Evolutionary conservation across 2,888 invertebrate genomes (phyloP), one percentile per base, ranked within the genome.

Genomic region (Zele albiditarsus): DNA sequence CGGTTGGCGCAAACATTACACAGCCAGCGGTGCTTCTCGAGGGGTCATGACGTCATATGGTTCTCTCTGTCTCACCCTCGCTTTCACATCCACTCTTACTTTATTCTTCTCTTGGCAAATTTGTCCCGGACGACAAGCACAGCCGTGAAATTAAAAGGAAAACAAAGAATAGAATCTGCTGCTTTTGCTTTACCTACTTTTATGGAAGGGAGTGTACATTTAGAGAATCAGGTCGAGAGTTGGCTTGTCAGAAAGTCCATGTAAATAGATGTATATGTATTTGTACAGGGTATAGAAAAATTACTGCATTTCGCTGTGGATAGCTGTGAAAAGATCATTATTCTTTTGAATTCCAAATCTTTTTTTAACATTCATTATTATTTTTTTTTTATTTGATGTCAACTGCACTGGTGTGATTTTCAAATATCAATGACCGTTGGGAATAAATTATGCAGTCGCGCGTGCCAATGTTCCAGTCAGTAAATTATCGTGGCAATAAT

Each of bases 51-150:
- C 53, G 53, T 53, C 53, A 53, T 8, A 8, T 53, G 6, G 8
- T 10, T 53, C n/a, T 20, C 20, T 53, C 53, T 53, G n/a, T 20
- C 20, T 53, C 53, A 20, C 53, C 46, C 46, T 46, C 46, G 16
- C 14, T 46, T 46, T 46, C 46, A n/a, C n/a, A n/a, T 46, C 46
- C 46, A 46, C 46, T 46, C 46, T 46, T 46, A 46, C 46, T 46
- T 46, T 46, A 46, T n/a, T n/a, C 16, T 46, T n/a, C n/a, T 53
- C 53, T 53, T n/a, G 20, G 53, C n/a, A 20, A 53, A 53, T 53
- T 53, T 53, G 53, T 53, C 53, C 53, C 53, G 20, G 53, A 53
- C 53, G 53, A 53, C 53, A 53, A 53, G 53, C 53, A n/a, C 53
- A 53, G 53, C 20, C 53, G 53, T 53, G 53, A 53, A 53, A 53